Conservation (phyloP, 2,888 invertebrate species). For the Tenodera sinensis region DNA sequence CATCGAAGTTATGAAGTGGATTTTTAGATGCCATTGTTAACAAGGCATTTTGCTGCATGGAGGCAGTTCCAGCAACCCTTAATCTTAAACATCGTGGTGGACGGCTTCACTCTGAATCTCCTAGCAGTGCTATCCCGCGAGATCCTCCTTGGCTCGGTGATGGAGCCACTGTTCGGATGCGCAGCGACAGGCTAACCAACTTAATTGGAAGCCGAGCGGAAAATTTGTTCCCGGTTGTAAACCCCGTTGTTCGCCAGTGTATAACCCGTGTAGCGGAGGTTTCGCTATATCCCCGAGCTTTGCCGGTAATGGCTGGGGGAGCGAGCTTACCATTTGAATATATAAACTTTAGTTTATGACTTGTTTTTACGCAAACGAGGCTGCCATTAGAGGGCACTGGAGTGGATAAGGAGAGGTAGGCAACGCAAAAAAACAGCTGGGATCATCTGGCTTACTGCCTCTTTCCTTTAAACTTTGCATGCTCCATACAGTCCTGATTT, state of each 20-base stretch:
- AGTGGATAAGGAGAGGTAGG: not conserved
- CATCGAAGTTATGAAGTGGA: too few species aligned
- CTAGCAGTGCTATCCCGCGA: not conserved
- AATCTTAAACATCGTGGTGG: too few species aligned
- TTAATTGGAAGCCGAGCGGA: conserved; percentile 45
- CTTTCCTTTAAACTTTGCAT: not conserved
- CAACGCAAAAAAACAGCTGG: not conserved
- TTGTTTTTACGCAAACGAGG: conserved; percentile 20
- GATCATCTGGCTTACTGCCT: not conserved
- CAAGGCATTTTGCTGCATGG: too few species aligned
- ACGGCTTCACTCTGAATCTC: not conserved
- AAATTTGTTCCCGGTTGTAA: conserved; percentile 39
- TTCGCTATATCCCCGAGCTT: conserved; percentile 13
- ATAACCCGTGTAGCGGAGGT: conserved; percentile 28
- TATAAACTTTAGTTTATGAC: conserved; percentile 22
- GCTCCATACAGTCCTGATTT: not conserved
- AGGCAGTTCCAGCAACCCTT: too few species aligned
- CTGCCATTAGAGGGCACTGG: not conserved
- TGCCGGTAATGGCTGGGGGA: not conserved
- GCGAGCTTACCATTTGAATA: conserved; percentile 21
- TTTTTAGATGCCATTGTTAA: too few species aligned
- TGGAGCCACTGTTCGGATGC: conserved; percentile 24
- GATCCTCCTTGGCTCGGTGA: conserved; percentile 18
- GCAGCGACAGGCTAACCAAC: conserved; percentile 42
- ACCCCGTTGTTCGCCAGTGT: conserved; percentile 26